phyloP scores from a whole-genome alignment of 1,140 invertebrate species.

The Chelonus insularis region DNA sequence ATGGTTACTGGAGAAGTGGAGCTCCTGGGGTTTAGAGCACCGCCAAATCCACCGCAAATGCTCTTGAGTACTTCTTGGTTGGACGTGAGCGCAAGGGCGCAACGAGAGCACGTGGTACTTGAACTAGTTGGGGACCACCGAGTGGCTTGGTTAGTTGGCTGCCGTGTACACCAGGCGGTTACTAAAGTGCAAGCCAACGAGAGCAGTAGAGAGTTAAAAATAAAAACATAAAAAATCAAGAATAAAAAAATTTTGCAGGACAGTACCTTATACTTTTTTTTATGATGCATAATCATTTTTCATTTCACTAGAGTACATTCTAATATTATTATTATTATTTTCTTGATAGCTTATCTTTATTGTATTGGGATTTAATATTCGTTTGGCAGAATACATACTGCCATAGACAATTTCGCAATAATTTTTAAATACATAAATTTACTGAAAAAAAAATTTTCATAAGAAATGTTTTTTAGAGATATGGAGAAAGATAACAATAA shows the following conservation, averaged over 20 bases:
- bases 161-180: conserved; percentile 19
- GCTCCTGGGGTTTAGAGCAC: conserved; percentile 48
- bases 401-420: too few relatives aligned
- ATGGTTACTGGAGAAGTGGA: conserved; percentile 49
- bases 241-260: too few relatives aligned
- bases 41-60: conserved; percentile 58
- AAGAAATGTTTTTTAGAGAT: too few relatives aligned
- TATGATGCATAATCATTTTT: too few relatives aligned
- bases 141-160: conserved; percentile 34
- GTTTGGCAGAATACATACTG: too few relatives aligned
- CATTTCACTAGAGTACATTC: too few relatives aligned
- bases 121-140: conserved; percentile 57
- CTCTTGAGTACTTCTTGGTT: conserved; percentile 55
- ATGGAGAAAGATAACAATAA: too few relatives aligned
- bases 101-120: conserved; percentile 53
- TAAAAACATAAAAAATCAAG: background rate
- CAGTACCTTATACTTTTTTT: background rate
- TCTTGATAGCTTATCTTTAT: too few relatives aligned
- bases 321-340: too few relatives aligned
- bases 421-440: too few relatives aligned
- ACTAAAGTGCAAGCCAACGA: conserved; percentile 25
- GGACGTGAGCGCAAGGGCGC: conserved; percentile 57
- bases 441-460: too few relatives aligned
- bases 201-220: conserved; percentile 1
- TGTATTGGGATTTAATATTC: too few relatives aligned